Conservation (phyloP, 2,797 vertebrate species). For the Hydrolagus colliei region DNA sequence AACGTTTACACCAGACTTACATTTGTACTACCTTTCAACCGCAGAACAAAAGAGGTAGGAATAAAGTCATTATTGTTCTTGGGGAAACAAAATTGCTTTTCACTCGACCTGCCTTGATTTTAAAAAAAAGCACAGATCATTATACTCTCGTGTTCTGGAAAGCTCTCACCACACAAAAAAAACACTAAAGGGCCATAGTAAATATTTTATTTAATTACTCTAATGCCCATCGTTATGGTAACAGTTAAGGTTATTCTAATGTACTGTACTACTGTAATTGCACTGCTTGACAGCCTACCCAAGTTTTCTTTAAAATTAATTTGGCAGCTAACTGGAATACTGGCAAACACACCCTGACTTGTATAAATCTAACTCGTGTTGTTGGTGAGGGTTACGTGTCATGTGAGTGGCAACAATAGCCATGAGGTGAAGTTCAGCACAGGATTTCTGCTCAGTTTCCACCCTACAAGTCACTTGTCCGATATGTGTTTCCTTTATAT, state of each 20-base stretch:
- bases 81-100: background rate
- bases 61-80: background rate
- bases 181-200: background rate
- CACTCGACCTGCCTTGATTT: background rate
- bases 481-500: background rate
- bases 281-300: background rate
- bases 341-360: background rate
- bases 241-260: background rate
- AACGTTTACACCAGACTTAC: background rate
- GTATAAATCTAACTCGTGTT: background rate
- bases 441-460: background rate
- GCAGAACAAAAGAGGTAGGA: too few relatives aligned
- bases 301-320: conserved; percentile 13
- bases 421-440: background rate
- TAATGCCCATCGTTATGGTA: background rate
- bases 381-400: background rate
- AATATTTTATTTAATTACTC: background rate
- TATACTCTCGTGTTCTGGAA: background rate
- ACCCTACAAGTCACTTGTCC: background rate
- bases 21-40: background rate
- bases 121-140: background rate
- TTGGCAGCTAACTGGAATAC: background rate
- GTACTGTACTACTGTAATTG: background rate
- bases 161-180: background rate
- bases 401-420: background rate